These are phyloP conservation scores for Peromyscus melanophrys DNA, from an alignment of 2,797 vertebrate species.

Conservation along the genomic window DNA sequence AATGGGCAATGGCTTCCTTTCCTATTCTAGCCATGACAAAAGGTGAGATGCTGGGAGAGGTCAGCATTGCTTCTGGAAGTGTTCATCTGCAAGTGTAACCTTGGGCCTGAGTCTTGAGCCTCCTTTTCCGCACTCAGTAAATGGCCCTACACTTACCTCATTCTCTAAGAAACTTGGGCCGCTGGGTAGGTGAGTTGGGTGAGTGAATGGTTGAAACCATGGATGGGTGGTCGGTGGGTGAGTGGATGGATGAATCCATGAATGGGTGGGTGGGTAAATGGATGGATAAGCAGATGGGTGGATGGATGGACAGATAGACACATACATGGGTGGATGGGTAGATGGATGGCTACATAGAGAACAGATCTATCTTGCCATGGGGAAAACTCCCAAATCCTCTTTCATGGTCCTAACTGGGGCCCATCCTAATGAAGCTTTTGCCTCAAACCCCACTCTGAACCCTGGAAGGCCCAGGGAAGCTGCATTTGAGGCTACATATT, in stretches of 20 bases:
- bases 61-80: no score
- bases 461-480: not conserved
- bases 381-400: not conserved
- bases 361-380: not conserved
- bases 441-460: not conserved
- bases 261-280: not conserved
- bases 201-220: not conserved
- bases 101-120: not conserved
- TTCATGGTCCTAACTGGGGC: not conserved
- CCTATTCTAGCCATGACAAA: not conserved
- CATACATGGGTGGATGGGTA: not conserved
- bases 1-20: not conserved
- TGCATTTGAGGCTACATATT: not conserved
- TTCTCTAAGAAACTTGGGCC: not conserved
- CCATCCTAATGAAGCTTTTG: not conserved
- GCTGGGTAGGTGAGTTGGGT: not conserved
- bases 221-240: not conserved
- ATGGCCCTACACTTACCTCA: not conserved
- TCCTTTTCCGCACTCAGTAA: not conserved
- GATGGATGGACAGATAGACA: not conserved
- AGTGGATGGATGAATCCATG: not conserved
- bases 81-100: not conserved
- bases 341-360: not conserved
- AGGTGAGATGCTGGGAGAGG: not conserved
- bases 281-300: not conserved